These are phyloP conservation scores for Heterodera carotae DNA, from an alignment of 1,140 invertebrate genomes.

Conservation along the genomic window DNA sequence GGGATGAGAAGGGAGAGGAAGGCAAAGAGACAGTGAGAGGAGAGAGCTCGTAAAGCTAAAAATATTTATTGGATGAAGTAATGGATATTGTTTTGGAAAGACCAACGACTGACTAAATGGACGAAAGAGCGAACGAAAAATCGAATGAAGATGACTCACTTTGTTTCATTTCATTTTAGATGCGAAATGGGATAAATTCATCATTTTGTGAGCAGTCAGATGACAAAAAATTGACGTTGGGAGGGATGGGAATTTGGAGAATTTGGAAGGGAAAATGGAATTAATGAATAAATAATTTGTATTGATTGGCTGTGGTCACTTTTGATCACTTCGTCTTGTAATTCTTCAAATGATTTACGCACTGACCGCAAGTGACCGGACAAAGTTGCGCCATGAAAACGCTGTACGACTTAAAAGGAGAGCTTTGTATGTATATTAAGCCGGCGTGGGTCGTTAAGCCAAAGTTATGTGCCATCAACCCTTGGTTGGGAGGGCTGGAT, in stretches of 20 bases:
- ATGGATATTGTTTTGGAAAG: background rate
- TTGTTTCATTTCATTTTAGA: constrained; percentile 6
- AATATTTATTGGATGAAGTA: background rate
- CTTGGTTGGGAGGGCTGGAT: too few species aligned
- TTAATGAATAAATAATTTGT: background rate
- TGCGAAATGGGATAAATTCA: background rate
- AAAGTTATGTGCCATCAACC: too few species aligned
- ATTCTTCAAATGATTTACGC: background rate
- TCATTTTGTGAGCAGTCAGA: background rate
- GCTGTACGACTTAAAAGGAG: background rate
- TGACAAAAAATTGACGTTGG: constrained; percentile 5
- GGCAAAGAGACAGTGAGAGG: background rate
- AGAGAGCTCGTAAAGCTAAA: too few species aligned
- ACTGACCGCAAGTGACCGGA: background rate
- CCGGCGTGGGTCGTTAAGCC: too few species aligned
- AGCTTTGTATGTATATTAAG: background rate
- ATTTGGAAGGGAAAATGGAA: background rate
- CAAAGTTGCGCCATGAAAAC: background rate
- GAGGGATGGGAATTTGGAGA: background rate
- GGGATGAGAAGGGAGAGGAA: background rate
- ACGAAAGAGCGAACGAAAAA: background rate
- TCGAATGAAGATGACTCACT: background rate
- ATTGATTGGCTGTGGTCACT: background rate
- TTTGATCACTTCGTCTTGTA: background rate
- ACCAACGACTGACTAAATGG: background rate